These are phyloP conservation scores for Microtus richardsoni DNA, from an alignment of 2,113 vertebrate species.

Conservation along the genomic window DNA sequence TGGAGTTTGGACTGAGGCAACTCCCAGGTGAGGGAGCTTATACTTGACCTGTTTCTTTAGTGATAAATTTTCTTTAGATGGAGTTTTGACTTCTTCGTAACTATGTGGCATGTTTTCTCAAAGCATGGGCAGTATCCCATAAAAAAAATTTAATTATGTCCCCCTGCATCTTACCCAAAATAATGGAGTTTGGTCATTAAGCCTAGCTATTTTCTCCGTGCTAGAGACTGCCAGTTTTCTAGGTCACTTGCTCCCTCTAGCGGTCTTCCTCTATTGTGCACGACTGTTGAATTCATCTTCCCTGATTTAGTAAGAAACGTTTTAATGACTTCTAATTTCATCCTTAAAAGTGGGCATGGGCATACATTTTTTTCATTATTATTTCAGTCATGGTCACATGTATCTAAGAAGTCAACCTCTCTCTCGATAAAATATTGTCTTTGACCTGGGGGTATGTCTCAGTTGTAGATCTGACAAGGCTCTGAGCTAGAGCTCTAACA, in stretches of 20 bases:
- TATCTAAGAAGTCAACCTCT: constrained; percentile 35
- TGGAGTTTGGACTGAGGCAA: too few species aligned
- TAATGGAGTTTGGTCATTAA: background rate
- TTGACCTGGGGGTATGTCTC: background rate
- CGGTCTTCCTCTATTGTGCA: background rate
- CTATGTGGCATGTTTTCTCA: background rate
- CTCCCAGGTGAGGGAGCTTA: too few species aligned
- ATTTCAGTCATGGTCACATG: background rate
- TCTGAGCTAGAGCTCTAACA: background rate
- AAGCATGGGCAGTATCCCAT: background rate
- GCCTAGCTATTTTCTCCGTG: background rate
- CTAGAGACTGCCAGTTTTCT: background rate
- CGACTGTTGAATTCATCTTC: background rate
- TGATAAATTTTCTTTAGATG: background rate
- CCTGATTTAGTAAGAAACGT: background rate
- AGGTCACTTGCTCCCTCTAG: constrained; percentile 61
- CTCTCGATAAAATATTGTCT: constrained; percentile 28
- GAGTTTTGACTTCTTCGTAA: constrained; percentile 18
- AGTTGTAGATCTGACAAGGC: background rate
- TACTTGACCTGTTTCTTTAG: background rate
- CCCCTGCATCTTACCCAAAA: background rate
- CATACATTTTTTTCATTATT: background rate
- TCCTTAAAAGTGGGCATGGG: background rate
- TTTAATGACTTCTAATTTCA: background rate
- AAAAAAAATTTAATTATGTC: background rate